Evolutionary conservation across 2,113 vertebrate genomes (phyloP), one percentile per base, ranked within the genome.

Genomic region (Platysteira castanea): DNA sequence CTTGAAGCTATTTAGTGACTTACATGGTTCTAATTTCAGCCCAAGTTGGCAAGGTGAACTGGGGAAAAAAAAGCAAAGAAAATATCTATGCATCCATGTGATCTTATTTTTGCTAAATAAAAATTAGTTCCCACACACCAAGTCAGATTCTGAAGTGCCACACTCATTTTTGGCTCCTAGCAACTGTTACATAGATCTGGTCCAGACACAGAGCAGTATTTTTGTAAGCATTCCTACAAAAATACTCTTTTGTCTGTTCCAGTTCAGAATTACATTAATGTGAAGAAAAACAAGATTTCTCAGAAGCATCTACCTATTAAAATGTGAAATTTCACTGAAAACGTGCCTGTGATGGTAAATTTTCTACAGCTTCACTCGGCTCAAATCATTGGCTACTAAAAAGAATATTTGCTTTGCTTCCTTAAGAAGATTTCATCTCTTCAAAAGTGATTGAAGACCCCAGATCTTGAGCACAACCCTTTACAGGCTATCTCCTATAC

Each of bases 101-200:
- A 89, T 91, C 49, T 61, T 89, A 28, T 68, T 93, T 93, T 70
- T 87, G 77, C 78, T 93, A 94, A 95, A 95, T 94, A 95, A 90
- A 93, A 96, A 91, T 91, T 90, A 83, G 78, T 91, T 94, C 95
- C 93, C 92, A 90, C 91, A 90, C 71, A 80, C 70, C 70, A 54
- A 91, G 78, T 87, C 93, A 93, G 59, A 85, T 91, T 83, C 84
- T 91, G 70, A 90, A 94, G 89, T 70, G 63, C 12, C 75, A 80
- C 68, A 47, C 52, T 94, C 61, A 63, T 80, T 90, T 95, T 95
- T 90, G 83, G 84, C 91, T 96, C 92, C 87, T 93, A 96, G 84
- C 84, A 97, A 93, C 94, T 91, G 94, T 73, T 82, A 75, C 61
- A 92, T 27, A 83, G 91, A 87, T 79, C 63, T 90, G 50, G 71